A percentile compares a stretch with the other conserved stretches of the same genome.
phyloP scores from a whole-genome alignment of 1,140 invertebrate species.

The Heliconius congener region DNA sequence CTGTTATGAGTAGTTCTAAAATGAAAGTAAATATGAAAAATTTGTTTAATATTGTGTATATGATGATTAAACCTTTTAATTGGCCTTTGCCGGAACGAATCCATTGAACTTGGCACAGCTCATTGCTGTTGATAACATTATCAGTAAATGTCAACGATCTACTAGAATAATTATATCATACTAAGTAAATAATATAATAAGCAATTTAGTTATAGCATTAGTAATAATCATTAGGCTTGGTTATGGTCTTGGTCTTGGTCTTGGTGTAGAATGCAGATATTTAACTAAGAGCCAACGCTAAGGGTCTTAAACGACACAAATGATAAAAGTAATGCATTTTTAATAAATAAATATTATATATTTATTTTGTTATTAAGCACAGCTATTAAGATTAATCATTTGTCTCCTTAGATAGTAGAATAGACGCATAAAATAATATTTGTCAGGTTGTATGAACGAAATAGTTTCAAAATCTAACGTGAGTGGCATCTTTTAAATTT shows the following conservation, averaged over 20 bases:
- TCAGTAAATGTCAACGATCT: constrained; percentile 25
- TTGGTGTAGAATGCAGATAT: background rate
- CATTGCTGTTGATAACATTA: constrained; percentile 28
- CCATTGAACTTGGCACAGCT: constrained; percentile 21
- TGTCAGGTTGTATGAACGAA: too few species aligned
- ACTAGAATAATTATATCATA: background rate
- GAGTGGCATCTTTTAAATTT: too few species aligned
- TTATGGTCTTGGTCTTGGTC: background rate
- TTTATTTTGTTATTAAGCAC: background rate
- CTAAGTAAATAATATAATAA: background rate
- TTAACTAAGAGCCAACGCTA: background rate
- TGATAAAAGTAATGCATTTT: too few species aligned
- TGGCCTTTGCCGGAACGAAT: background rate
- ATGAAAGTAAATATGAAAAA: too few species aligned
- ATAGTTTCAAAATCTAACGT: too few species aligned
- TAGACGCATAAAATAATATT: too few species aligned
- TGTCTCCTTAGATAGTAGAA: background rate
- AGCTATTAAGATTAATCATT: background rate
- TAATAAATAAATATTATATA: background rate
- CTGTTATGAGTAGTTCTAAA: too few species aligned
- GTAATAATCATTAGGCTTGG: background rate
- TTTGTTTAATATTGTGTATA: too few species aligned
- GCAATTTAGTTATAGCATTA: too few species aligned
- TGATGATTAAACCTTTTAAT: background rate
- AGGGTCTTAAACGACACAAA: too few species aligned